Conservation (phyloP, 2,797 vertebrate species). For the Adelosebastes latens region DNA sequence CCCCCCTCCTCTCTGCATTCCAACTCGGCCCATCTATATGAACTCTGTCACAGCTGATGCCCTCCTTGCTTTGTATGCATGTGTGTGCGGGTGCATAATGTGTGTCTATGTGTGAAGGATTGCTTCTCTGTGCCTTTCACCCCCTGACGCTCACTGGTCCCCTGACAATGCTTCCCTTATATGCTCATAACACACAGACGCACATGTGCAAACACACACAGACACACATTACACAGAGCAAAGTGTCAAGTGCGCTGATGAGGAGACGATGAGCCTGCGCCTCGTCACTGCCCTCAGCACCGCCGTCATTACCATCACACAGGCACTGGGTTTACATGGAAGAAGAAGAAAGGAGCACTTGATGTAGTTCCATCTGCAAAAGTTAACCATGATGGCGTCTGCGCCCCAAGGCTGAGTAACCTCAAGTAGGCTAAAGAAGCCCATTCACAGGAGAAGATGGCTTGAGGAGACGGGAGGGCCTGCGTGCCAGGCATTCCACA, state of each 20-base stretch:
- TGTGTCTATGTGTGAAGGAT: conserved; percentile 60
- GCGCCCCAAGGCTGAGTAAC: conserved; percentile 44
- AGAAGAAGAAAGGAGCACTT: conserved; percentile 66
- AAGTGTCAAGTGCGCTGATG: conserved; percentile 46
- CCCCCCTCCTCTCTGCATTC: conserved; percentile 55
- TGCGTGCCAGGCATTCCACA: conserved; percentile 81
- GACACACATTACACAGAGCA: conserved; percentile 28
- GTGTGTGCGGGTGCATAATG: conserved; percentile 43
- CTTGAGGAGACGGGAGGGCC: conserved; percentile 70
- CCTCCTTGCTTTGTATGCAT: conserved; percentile 21
- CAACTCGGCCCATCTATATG: conserved; percentile 56
- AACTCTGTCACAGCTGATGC: conserved; percentile 70
- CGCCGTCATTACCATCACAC: conserved; percentile 30
- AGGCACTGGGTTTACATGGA: conserved; percentile 24
- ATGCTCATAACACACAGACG: conserved; percentile 59
- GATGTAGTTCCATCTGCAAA: conserved; percentile 49
- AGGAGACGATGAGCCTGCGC: conserved; percentile 36
- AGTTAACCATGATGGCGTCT: conserved; percentile 43
- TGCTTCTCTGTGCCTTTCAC: conserved; percentile 70
- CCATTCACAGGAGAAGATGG: conserved; percentile 77
- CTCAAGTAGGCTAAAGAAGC: conserved; percentile 70
- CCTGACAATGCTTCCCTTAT: conserved; percentile 79
- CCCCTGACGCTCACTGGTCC: conserved; percentile 60
- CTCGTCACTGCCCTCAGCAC: conserved; percentile 39
- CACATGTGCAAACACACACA: conserved; percentile 54